Conservation (phyloP, 2,797 vertebrate genomes). For the Myripristis murdjan region DNA sequence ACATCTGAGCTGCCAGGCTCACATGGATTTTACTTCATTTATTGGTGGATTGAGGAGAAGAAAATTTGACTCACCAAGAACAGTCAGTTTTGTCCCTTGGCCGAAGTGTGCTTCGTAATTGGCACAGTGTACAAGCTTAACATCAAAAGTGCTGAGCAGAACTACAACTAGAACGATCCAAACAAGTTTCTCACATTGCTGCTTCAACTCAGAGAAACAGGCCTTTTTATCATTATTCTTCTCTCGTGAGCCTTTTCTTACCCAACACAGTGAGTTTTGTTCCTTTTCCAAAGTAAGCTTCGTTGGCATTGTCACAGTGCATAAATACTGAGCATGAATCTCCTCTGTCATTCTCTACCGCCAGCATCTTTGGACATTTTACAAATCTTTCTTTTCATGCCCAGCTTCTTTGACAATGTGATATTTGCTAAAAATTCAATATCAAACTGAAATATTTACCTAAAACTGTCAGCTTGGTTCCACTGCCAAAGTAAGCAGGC, state of each 20-base stretch:
- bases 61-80: slow-evolving; percentile 71
- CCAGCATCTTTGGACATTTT: neutral
- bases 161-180: neutral
- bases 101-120: slow-evolving; percentile 77
- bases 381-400: neutral
- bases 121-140: slow-evolving; percentile 63
- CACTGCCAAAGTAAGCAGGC: too few species aligned
- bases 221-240: neutral
- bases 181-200: neutral
- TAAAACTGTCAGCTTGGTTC: too few species aligned
- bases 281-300: slow-evolving; percentile 75
- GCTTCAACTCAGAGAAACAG: neutral
- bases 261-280: too few species aligned
- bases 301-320: slow-evolving; percentile 69
- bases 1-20: neutral
- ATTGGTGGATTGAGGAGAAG: neutral
- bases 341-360: neutral
- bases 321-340: slow-evolving; percentile 51
- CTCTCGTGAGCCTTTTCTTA: slow-evolving; percentile 44
- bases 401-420: neutral
- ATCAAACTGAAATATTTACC: slow-evolving; percentile 39
- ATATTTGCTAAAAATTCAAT: neutral
- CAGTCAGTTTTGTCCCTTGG: slow-evolving; percentile 74
- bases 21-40: neutral
- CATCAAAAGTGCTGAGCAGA: slow-evolving; percentile 64